These are phyloP conservation scores for Nyctereutes procyonoides DNA, from an alignment of 2,113 vertebrate species.

Conservation along the genomic window DNA sequence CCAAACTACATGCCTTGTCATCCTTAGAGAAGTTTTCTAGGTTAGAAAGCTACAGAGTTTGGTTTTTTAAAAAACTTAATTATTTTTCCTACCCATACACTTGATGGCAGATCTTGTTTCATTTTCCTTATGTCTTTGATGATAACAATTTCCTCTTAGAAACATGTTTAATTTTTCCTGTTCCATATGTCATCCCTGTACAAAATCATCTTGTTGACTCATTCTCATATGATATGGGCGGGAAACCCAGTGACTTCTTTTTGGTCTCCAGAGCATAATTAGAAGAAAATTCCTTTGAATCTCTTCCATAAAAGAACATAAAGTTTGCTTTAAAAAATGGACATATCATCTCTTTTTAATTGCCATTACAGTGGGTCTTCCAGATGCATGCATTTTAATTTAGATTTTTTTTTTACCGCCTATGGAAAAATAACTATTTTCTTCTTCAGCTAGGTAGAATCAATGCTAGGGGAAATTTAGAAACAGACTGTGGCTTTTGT, in stretches of 20 bases:
- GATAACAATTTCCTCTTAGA: conserved; percentile 42
- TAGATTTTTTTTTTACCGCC: not conserved
- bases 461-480: conserved; percentile 64
- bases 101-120: conserved; percentile 50
- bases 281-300: conserved; percentile 36
- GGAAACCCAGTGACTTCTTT: not conserved
- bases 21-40: conserved; percentile 12
- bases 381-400: conserved; percentile 35
- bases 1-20: not conserved
- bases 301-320: conserved; percentile 17
- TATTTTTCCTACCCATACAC: not conserved
- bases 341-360: conserved; percentile 27
- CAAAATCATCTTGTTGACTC: conserved; percentile 48
- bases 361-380: conserved; percentile 21
- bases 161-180: conserved; percentile 54
- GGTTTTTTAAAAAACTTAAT: not conserved
- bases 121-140: conserved; percentile 55
- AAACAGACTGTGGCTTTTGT: conserved; percentile 55
- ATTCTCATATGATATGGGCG: conserved; percentile 33
- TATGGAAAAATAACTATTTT: conserved; percentile 58
- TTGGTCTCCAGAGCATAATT: conserved; percentile 48
- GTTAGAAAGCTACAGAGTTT: conserved; percentile 24
- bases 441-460: conserved; percentile 24
- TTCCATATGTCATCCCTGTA: not conserved
- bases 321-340: conserved; percentile 17